A percentile compares a stretch with the other conserved stretches of the same genome.
Evolutionary conservation across 1,140 invertebrate species (phyloP).

Genomic region (Drosophila malerkotliana): DNA sequence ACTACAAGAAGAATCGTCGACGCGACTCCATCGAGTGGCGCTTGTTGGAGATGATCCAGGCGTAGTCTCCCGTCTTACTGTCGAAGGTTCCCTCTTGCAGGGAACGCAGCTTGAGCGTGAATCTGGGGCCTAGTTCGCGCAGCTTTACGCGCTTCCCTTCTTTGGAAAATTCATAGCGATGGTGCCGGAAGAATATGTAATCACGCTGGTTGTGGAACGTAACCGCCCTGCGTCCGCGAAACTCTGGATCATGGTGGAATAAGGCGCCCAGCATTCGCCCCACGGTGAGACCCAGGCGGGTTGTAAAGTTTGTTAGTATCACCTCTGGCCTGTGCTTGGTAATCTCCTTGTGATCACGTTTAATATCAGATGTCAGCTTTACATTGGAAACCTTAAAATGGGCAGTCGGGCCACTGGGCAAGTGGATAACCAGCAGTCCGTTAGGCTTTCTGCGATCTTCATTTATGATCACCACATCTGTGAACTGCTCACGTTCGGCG

Average conservation of each 20-base stretch:
- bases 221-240: slow-evolving; percentile 94
- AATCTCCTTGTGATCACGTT: slow-evolving; percentile 91
- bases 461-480: slow-evolving; percentile 96
- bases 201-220: slow-evolving; percentile 99
- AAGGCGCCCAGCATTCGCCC: slow-evolving; percentile 97
- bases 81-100: slow-evolving; percentile 99
- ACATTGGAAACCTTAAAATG: slow-evolving; percentile 93
- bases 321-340: slow-evolving; percentile 96
- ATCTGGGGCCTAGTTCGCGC: slow-evolving; percentile 97
- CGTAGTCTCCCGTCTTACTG: slow-evolving; percentile 97
- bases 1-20: slow-evolving; percentile 94
- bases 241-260: slow-evolving; percentile 98
- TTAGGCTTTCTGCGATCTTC: slow-evolving; percentile 96
- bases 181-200: slow-evolving; percentile 99
- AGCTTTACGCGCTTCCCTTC: slow-evolving; percentile 92
- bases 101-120: slow-evolving; percentile 96
- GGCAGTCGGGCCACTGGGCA: slow-evolving; percentile 98
- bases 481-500: slow-evolving; percentile 90
- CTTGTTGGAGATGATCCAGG: slow-evolving; percentile 97
- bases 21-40: slow-evolving; percentile 96
- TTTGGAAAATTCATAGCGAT: slow-evolving; percentile 97
- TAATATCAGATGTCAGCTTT: slow-evolving; percentile 91
- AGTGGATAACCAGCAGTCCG: slow-evolving; percentile 95
- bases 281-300: slow-evolving; percentile 94
- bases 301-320: slow-evolving; percentile 98